A percentile compares a stretch with the other conserved stretches of the same genome.
Evolutionary conservation across 1,140 invertebrate species (phyloP).

Genomic region (Drosophila parvula): DNA sequence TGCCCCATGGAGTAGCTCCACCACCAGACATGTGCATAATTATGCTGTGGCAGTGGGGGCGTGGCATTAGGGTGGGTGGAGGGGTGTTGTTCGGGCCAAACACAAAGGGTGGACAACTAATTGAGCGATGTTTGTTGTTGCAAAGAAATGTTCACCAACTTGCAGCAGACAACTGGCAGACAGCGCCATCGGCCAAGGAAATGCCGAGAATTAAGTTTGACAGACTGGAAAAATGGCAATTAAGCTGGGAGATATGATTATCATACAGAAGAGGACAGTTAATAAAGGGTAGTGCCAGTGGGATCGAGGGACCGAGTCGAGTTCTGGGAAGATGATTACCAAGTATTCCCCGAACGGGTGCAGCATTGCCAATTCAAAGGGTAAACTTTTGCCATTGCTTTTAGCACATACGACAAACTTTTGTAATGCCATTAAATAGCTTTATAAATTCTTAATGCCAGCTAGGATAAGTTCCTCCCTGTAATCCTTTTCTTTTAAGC

Average conservation of each 20-base stretch:
- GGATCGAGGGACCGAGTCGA: constrained; percentile 19
- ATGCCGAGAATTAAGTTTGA: constrained; percentile 62
- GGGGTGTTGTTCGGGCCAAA: constrained; percentile 2
- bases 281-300: constrained; percentile 35
- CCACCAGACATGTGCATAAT: constrained; percentile 76
- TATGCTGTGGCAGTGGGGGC: constrained; percentile 41
- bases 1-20: too few species aligned
- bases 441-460: constrained; percentile 11
- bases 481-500: background rate
- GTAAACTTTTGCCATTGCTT: constrained; percentile 34
- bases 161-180: constrained; percentile 63
- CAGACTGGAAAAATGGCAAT: constrained; percentile 74
- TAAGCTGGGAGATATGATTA: constrained; percentile 53
- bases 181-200: constrained; percentile 54
- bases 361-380: constrained; percentile 20
- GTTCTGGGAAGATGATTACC: constrained; percentile 34
- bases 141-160: constrained; percentile 57
- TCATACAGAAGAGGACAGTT: constrained; percentile 45
- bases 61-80: background rate
- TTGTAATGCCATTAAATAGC: constrained; percentile 29
- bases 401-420: constrained; percentile 37
- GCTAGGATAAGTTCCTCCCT: background rate
- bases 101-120: constrained; percentile 62
- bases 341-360: constrained; percentile 18
- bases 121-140: constrained; percentile 57